These are phyloP conservation scores for Lordiphosa clarofinis DNA, from an alignment of 1,140 invertebrate genomes.

Conservation along the genomic window DNA sequence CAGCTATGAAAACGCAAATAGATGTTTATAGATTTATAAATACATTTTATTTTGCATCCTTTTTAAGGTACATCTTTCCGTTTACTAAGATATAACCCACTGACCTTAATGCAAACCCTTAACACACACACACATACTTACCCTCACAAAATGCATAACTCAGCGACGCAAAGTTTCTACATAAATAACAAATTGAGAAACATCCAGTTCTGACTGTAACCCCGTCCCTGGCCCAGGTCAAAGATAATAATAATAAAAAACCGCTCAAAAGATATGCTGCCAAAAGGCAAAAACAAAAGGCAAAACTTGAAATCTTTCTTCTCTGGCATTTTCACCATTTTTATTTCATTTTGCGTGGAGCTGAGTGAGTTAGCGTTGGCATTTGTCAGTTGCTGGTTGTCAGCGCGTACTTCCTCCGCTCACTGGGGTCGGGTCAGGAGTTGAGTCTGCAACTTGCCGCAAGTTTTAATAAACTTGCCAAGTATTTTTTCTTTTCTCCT, in stretches of 20 bases:
- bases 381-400: slow-evolving; percentile 71
- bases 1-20: no score
- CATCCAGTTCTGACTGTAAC: slow-evolving; percentile 10
- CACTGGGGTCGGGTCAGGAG: slow-evolving; percentile 12
- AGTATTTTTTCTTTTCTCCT: slow-evolving; percentile 38
- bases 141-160: slow-evolving; percentile 27
- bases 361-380: slow-evolving; percentile 72
- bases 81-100: no score
- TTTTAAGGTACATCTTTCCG: no score
- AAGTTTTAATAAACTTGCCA: slow-evolving; percentile 72
- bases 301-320: slow-evolving; percentile 51
- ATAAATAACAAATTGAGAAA: slow-evolving; percentile 54
- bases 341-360: slow-evolving; percentile 59
- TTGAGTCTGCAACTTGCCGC: slow-evolving; percentile 52
- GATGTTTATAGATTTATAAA: no score
- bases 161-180: slow-evolving; percentile 34
- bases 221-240: slow-evolving; percentile 35
- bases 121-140: background rate
- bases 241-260: slow-evolving; percentile 71
- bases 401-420: slow-evolving; percentile 55
- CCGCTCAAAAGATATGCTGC: slow-evolving; percentile 50
- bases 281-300: slow-evolving; percentile 35
- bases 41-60: no score
- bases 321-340: slow-evolving; percentile 41
- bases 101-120: no score